Conservation (phyloP, 1,140 invertebrate genomes). For the Protaetia brevitarsis region DNA sequence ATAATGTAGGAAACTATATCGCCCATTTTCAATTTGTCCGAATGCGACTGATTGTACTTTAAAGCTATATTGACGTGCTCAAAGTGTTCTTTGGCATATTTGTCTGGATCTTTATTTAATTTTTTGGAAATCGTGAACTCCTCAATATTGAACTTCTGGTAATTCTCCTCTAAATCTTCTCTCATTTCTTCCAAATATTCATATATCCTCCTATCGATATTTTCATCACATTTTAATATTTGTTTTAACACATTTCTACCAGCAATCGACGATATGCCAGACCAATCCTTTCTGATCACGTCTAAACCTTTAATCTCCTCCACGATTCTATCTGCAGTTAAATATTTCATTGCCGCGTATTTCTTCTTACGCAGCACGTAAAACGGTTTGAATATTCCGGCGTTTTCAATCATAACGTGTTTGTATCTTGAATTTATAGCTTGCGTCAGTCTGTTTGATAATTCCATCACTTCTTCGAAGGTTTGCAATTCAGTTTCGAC, state of each 20-base stretch:
- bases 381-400: slow-evolving; percentile 15
- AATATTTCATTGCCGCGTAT: slow-evolving; percentile 8
- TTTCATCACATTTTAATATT: slow-evolving; percentile 3
- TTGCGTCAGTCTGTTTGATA: neutral
- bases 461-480: neutral
- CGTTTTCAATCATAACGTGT: slow-evolving; percentile 5
- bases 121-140: slow-evolving; percentile 13
- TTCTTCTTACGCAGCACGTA: slow-evolving; percentile 23
- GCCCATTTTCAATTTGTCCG: slow-evolving; percentile 16
- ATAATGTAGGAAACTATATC: slow-evolving; percentile 21
- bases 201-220: neutral
- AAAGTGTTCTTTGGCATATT: neutral
- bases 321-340: neutral
- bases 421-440: slow-evolving; percentile 9
- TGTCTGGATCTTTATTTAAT: slow-evolving; percentile 17
- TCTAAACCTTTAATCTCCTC: slow-evolving; percentile 21
- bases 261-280: neutral
- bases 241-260: slow-evolving; percentile 1
- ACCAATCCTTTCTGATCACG: slow-evolving; percentile 22
- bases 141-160: neutral
- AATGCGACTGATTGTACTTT: slow-evolving; percentile 10
- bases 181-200: neutral
- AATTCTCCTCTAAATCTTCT: neutral
- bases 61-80: slow-evolving; percentile 11
- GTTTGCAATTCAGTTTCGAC: slow-evolving; percentile 7